Conservation (phyloP, 2,888 invertebrate genomes). For the Andricus curvator region DNA sequence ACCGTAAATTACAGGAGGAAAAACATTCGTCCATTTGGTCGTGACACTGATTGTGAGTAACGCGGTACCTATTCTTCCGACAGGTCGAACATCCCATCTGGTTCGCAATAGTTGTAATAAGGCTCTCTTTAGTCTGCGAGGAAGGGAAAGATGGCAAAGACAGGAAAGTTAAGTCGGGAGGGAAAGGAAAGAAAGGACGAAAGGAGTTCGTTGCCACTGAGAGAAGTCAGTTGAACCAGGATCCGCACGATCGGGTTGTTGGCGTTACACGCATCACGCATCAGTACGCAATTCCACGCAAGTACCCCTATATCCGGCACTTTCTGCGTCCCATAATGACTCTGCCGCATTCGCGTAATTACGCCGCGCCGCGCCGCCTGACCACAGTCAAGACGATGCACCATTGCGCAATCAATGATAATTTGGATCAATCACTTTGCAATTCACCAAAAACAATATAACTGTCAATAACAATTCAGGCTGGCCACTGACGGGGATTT, state of each 20-base stretch:
- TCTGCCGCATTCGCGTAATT: conserved; percentile 21
- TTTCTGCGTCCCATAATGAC: conserved; percentile 20
- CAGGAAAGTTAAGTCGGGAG: neutral
- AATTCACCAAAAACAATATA: neutral
- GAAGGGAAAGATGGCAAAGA: conserved; percentile 23
- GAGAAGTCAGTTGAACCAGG: conserved; percentile 19
- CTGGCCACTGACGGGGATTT: too few relatives aligned
- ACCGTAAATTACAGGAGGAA: conserved; percentile 55
- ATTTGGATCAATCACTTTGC: neutral
- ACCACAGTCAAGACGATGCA: neutral
- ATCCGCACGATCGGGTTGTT: conserved; percentile 36
- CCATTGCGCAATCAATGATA: neutral
- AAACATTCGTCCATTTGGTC: conserved; percentile 50
- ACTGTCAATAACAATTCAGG: neutral
- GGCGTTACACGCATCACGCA: conserved; percentile 39
- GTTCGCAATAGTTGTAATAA: conserved; percentile 36
- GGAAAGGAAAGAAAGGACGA: conserved; percentile 15
- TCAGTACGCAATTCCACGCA: conserved; percentile 38
- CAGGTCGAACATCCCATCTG: conserved; percentile 31
- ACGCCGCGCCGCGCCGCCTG: neutral
- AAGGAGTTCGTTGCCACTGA: conserved; percentile 35
- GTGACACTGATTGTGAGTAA: conserved; percentile 40
- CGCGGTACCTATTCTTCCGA: conserved; percentile 40
- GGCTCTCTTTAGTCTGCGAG: conserved; percentile 12
- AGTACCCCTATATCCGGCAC: conserved; percentile 37